These are phyloP conservation scores for Chloroceryle aenea DNA, from an alignment of 2,113 vertebrate species.

Conservation along the genomic window DNA sequence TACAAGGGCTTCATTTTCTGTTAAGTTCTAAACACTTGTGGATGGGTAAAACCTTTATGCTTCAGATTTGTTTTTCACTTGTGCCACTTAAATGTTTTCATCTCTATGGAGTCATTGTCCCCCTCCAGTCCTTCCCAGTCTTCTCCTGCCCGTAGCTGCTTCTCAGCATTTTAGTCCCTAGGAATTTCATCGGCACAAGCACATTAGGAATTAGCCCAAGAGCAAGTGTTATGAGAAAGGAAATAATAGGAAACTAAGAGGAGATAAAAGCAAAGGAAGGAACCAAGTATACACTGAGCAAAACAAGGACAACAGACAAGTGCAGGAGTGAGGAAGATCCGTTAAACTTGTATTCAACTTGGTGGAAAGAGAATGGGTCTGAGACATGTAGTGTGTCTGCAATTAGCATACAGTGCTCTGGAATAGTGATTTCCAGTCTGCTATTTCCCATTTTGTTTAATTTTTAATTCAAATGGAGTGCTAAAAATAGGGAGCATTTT, in stretches of 20 bases:
- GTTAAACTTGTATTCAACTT: neutral
- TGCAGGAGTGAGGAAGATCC: neutral
- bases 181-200: neutral
- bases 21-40: neutral
- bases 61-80: neutral
- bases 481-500: constrained; percentile 63
- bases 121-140: neutral
- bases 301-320: neutral
- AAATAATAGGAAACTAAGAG: neutral
- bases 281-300: neutral
- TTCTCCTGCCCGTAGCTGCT: neutral
- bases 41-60: neutral
- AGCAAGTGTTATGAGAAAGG: neutral
- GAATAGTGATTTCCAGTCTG: constrained; percentile 37
- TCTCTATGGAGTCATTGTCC: neutral
- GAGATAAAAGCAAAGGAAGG: neutral
- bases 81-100: constrained; percentile 1
- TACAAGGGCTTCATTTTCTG: neutral
- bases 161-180: neutral
- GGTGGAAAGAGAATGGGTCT: neutral
- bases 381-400: neutral
- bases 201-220: neutral
- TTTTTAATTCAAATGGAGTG: constrained; percentile 56
- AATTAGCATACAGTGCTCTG: constrained; percentile 12
- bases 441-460: constrained; percentile 54